Percentiles rank a stretch among this genome's conserved stretches.
Conservation (phyloP, 2,797 vertebrate species). For the Phoebastria nigripes region DNA sequence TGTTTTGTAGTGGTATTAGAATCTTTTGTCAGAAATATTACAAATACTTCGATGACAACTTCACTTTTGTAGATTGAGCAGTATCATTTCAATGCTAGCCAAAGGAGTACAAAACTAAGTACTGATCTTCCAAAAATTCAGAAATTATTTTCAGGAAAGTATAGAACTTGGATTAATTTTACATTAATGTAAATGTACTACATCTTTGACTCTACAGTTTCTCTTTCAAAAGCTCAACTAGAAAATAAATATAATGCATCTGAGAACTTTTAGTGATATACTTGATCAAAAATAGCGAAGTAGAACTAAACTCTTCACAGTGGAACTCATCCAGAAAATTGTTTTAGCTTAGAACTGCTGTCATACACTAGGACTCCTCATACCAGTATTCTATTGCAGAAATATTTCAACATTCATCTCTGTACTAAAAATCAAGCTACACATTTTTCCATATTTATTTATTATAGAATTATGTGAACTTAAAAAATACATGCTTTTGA, state of each 20-base stretch:
- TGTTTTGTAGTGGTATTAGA: not conserved
- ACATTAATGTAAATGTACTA: not conserved
- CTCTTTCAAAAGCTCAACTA: not conserved
- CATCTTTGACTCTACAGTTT: not conserved
- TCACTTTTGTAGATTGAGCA: not conserved
- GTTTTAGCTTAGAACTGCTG: not conserved
- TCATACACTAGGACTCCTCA: not conserved
- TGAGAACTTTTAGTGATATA: not conserved
- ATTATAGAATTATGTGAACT: not conserved
- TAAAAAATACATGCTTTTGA: not conserved
- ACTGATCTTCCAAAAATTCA: constrained; percentile 33
- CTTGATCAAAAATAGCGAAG: not conserved
- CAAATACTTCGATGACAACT: not conserved
- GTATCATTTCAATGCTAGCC: not conserved
- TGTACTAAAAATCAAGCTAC: not conserved
- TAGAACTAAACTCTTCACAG: not conserved
- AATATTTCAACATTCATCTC: not conserved
- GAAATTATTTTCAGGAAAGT: not conserved
- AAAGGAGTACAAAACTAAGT: not conserved
- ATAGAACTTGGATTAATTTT: not conserved
- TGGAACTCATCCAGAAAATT: not conserved
- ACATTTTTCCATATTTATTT: not conserved
- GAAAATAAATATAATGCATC: not conserved
- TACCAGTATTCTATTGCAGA: not conserved
- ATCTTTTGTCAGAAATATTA: not conserved